Conservation (phyloP, 2,888 invertebrate genomes). For the Actias luna region DNA sequence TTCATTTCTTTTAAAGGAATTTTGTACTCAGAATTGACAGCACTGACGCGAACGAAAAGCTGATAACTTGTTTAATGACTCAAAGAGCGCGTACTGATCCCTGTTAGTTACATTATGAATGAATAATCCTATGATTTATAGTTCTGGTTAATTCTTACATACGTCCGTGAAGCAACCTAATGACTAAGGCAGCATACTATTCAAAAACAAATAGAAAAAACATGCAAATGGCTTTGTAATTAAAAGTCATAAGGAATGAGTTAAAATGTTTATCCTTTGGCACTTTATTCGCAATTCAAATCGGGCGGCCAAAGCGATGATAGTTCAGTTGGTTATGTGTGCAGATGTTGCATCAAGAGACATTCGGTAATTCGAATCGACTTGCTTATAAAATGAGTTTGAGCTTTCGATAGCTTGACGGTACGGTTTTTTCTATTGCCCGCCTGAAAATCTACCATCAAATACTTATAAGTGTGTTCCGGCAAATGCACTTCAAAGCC, state of each 20-base stretch:
- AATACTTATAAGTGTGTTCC: no score
- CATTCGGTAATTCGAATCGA: no score
- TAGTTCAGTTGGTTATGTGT: no score
- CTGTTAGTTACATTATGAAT: not conserved
- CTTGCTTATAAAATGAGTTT: no score
- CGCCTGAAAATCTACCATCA: no score
- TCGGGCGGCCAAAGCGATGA: not conserved
- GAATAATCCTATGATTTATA: conserved; percentile 3
- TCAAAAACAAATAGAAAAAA: not conserved
- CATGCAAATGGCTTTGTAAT: not conserved
- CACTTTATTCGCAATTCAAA: no score
- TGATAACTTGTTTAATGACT: not conserved
- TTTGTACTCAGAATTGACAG: not conserved
- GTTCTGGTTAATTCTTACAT: not conserved
- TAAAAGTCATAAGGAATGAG: not conserved
- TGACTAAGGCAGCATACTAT: not conserved
- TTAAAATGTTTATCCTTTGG: not conserved
- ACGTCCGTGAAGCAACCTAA: not conserved
- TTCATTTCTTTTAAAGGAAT: not conserved
- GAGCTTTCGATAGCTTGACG: no score
- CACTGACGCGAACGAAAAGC: not conserved
- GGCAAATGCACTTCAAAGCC: no score
- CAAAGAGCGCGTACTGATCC: not conserved
- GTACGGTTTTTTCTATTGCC: no score
- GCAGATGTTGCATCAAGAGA: no score